phyloP scores from a whole-genome alignment of 2,888 invertebrate species.

The Entomobrya multifasciata region DNA sequence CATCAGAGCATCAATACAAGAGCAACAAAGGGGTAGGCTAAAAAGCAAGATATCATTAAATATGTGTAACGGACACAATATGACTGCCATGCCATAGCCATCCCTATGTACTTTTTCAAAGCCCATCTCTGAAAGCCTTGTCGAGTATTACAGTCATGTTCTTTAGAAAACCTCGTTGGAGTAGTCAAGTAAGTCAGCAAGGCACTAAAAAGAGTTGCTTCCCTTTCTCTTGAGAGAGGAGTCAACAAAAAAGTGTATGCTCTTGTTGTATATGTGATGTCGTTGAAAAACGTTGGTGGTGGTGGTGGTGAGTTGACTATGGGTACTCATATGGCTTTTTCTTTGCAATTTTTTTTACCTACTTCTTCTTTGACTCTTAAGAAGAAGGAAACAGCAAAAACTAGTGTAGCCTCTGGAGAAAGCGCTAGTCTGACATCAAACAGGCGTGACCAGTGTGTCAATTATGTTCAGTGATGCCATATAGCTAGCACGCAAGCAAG shows the following conservation, averaged over 20 bases:
- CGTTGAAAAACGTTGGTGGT: neutral
- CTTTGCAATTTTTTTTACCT: neutral
- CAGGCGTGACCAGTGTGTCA: constrained; percentile 77
- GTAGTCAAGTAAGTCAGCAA: constrained; percentile 11
- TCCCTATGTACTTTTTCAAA: too few relatives aligned
- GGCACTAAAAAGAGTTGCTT: constrained; percentile 14
- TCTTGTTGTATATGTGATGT: constrained; percentile 1
- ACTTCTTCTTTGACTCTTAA: neutral
- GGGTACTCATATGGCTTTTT: neutral
- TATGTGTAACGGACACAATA: constrained; percentile 25
- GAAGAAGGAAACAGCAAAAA: constrained; percentile 19
- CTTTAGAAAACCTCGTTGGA: constrained; percentile 14
- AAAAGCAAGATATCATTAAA: constrained; percentile 40
- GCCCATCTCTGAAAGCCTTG: too few relatives aligned
- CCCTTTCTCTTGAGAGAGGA: neutral
- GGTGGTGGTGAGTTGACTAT: too few relatives aligned
- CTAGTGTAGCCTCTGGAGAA: constrained; percentile 50
- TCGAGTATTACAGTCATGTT: constrained; percentile 38
- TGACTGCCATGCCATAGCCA: neutral
- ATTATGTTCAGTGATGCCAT: constrained; percentile 66
- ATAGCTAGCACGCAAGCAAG: too few relatives aligned
- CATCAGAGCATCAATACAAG: neutral
- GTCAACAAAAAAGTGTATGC: neutral
- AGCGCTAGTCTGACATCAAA: constrained; percentile 74
- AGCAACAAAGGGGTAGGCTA: neutral